Conservation (phyloP, 2,113 vertebrate genomes). For the Colaptes auratus region DNA sequence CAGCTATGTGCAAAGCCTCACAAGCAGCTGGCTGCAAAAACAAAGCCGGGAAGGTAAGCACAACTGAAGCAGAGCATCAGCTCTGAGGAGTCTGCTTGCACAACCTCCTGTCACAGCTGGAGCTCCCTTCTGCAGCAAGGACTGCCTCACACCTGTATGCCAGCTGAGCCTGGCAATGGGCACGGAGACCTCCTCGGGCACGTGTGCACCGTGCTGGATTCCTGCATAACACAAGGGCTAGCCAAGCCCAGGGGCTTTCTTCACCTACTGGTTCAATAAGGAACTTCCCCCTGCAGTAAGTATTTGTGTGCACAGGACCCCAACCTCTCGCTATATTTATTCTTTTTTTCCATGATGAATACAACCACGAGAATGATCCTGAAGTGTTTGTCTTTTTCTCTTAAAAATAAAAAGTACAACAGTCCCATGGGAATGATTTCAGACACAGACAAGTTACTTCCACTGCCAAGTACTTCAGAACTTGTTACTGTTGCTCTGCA, state of each 20-base stretch:
- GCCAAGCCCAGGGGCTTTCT: not conserved
- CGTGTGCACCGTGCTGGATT: not conserved
- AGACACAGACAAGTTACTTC: not conserved
- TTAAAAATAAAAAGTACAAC: not conserved
- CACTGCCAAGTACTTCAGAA: not conserved
- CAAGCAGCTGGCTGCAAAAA: not conserved
- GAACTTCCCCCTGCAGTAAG: not conserved
- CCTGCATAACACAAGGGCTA: not conserved
- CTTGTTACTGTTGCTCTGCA: not conserved
- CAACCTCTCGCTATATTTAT: not conserved
- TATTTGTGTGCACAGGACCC: not conserved
- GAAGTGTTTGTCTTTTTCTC: not conserved
- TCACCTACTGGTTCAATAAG: not conserved
- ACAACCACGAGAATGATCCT: not conserved
- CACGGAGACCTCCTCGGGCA: conserved; percentile 51
- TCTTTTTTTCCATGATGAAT: not conserved
- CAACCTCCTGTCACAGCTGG: conserved; percentile 79
- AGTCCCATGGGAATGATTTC: not conserved
- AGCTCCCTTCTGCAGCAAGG: conserved; percentile 75
- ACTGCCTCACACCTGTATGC: conserved; percentile 77
- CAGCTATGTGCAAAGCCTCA: not conserved
- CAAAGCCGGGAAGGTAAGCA: not conserved
- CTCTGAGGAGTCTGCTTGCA: conserved; percentile 63
- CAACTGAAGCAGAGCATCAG: not conserved
- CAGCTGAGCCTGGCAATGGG: too few species aligned